phyloP scores from a whole-genome alignment of 2,888 invertebrate genomes.

The Cephus rjabovi region DNA sequence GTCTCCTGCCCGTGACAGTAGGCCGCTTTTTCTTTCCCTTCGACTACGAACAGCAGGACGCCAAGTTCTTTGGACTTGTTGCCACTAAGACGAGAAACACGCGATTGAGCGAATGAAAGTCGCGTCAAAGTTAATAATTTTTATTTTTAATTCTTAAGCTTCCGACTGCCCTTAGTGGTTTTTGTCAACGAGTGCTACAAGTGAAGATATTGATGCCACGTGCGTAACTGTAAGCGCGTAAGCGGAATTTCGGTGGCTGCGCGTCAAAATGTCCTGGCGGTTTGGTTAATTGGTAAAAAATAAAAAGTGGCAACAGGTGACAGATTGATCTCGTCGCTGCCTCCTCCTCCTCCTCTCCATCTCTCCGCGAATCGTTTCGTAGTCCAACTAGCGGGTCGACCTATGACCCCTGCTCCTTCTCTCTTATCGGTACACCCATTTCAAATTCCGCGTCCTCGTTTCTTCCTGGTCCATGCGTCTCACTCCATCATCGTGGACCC shows the following conservation, averaged over 20 bases:
- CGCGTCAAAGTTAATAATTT: not conserved
- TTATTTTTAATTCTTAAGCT: not conserved
- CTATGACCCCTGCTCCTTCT: not conserved
- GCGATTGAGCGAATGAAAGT: not conserved
- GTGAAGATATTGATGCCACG: not conserved
- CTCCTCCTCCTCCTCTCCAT: no score
- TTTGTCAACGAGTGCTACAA: not conserved
- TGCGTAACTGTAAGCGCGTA: not conserved
- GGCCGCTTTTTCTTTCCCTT: not conserved
- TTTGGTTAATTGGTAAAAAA: not conserved
- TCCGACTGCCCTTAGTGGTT: not conserved
- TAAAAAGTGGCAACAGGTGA: not conserved
- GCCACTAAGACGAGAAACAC: not conserved
- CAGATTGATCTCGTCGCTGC: not conserved
- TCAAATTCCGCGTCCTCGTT: not conserved
- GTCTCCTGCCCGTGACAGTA: not conserved
- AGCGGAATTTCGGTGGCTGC: not conserved
- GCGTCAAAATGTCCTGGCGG: not conserved
- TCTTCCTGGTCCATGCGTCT: not conserved
- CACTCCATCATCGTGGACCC: not conserved
- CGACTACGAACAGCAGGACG: not conserved
- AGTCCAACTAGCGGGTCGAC: not conserved
- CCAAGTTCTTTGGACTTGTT: not conserved
- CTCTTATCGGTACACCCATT: not conserved
- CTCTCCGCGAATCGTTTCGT: not conserved